Conservation (phyloP, 1,140 invertebrate species). For the Eufriesea mexicana region DNA sequence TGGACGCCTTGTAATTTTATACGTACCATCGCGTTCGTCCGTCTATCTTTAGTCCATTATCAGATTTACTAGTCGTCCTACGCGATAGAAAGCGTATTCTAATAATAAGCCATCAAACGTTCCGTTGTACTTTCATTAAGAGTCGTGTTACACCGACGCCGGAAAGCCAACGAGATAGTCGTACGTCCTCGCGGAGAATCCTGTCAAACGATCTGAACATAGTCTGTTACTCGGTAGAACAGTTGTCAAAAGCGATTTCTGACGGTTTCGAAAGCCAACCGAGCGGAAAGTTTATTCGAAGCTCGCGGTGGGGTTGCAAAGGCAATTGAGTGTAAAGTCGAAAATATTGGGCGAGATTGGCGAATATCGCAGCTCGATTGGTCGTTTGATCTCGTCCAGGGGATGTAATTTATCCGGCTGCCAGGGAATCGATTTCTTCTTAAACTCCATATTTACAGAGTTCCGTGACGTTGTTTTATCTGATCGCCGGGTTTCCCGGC, state of each 20-base stretch:
- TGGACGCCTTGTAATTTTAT: background rate
- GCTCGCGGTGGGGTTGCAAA: background rate
- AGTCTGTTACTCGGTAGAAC: background rate
- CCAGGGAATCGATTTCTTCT: constrained; percentile 30
- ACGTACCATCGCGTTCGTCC: background rate
- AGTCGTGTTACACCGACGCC: too few species aligned
- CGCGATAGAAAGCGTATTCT: background rate
- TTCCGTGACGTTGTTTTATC: constrained; percentile 38
- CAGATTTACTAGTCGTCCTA: background rate
- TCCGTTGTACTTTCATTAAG: background rate
- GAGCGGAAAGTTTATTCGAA: background rate
- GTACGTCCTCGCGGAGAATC: too few species aligned
- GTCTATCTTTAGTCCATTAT: background rate
- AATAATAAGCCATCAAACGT: constrained; percentile 2
- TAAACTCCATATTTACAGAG: constrained; percentile 40
- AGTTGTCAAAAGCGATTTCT: background rate
- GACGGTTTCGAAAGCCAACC: background rate
- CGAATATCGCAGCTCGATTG: too few species aligned
- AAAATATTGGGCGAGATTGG: background rate
- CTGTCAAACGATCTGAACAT: too few species aligned
- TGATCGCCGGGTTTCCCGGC: constrained; percentile 28
- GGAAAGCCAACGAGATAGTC: background rate
- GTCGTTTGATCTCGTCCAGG: background rate
- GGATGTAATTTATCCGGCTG: background rate
- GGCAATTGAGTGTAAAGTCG: background rate